Evolutionary conservation across 2,113 vertebrate genomes (phyloP).

Genomic region (Sylvia atricapilla): DNA sequence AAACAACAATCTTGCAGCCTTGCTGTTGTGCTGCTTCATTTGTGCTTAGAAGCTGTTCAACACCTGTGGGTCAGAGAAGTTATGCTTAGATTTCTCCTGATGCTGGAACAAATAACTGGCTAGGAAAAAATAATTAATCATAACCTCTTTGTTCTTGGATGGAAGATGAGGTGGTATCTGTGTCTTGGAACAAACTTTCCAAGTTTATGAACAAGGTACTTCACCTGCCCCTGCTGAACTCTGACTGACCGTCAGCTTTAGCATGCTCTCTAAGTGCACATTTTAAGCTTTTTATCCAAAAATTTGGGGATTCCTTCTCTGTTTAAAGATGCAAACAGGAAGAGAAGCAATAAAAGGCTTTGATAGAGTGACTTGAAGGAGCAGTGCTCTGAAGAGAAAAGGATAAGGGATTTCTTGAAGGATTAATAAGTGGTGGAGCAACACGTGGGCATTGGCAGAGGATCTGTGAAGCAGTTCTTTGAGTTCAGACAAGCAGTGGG

Average conservation of each 20-base stretch:
- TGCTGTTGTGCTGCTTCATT: not conserved
- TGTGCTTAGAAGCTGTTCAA: not conserved
- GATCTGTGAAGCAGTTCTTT: not conserved
- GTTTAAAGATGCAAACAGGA: not conserved
- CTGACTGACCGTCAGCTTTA: not conserved
- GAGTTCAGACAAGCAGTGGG: not conserved
- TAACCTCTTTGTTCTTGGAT: not conserved
- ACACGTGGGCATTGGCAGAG: not conserved
- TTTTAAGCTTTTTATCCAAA: not conserved
- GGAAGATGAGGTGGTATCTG: not conserved
- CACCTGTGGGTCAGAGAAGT: not conserved
- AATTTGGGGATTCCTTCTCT: not conserved
- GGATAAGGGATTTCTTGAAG: not conserved
- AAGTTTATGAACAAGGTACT: not conserved
- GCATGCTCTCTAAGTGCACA: fast-evolving
- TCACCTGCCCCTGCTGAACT: not conserved
- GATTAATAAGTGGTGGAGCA: not conserved
- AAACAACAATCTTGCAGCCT: not conserved
- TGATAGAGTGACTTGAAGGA: not conserved
- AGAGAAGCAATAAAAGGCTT: not conserved
- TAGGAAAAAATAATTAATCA: not conserved
- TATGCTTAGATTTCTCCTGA: not conserved
- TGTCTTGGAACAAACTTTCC: not conserved
- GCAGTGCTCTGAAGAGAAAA: not conserved
- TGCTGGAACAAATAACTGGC: not conserved